Evolutionary conservation across 2,797 vertebrate genomes (phyloP), one percentile per base, ranked within the genome.

Genomic region (Pseudopleuronectes americanus): DNA sequence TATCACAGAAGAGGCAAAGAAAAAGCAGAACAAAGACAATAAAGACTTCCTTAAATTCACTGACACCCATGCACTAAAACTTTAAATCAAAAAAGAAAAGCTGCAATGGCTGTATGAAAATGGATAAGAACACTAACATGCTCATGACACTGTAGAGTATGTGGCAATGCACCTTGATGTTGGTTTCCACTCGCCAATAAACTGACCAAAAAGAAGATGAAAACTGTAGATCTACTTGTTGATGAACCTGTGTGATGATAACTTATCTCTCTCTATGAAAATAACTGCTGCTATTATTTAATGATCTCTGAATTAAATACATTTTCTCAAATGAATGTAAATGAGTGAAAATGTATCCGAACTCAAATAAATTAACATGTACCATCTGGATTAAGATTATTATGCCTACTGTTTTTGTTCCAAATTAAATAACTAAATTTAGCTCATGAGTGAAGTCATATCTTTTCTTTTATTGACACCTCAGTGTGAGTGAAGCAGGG

Each of bases 301-400:
- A 82, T 80, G 26, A 53, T 69, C 1, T 1, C n/a, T 54, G 55
- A 67, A 45, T 45, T 0, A 4, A 61, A 60, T 1, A 16, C 1
- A 49, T 76, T 79, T 79, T 84, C 19, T 76, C 19, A 73, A 64
- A 69, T 38, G 21, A 74, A 76, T 52, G 4, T 31, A 22, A 53
- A 64, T 38, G 1, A 57, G 69, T 56, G 16, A 76, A 26, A 73
- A 5, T 16, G 45, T 61, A 21, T n/a, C 58, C 55, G 0, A 71
- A 84, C n/a, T 52, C 47, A 21, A 85, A 82, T 66, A 81, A 87
- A 87, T 26, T 2, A 60, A 68, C n/a, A 66, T 23, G 56, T 31
- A 17, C 4, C 13, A 49, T 65, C 13, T 49, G 57, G 76, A 76
- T 61, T 7, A 48, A 64, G 5, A 1, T 26, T 8, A 31, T n/a